Evolutionary conservation across 2,113 vertebrate genomes (phyloP), one percentile per base, ranked within the genome.

Genomic region (Puntigrus tetrazona): DNA sequence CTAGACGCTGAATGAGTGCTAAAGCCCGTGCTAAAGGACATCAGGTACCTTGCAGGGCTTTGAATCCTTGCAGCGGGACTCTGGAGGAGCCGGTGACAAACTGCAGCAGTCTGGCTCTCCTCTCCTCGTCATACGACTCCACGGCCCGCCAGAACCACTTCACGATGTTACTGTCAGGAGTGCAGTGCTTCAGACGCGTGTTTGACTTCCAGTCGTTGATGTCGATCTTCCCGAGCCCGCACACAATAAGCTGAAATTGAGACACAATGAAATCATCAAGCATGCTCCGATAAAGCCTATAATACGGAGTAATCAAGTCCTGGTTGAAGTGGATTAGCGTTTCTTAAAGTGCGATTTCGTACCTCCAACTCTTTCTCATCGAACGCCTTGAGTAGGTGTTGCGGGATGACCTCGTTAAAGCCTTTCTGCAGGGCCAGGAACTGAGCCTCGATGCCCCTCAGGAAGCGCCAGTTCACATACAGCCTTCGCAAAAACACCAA

Each of bases 91-190:
- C 98, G 0, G 98, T 99, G 91, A 99, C 98, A 1, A 99, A 99
- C 95, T 99, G 98, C 36, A 99, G 96, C 47, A 99, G 93, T 9
- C 98, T 92, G 0, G 98, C 98, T 87, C 98, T 90, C 79, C 97
- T 94, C 89, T 99, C 98, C 89, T 99, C 98, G 11, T 99, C 98
- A 7, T 98, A 99, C 0, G 96, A 94, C 93, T 99, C 98, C 93
- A 99, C 98, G 1, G 97, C 97, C 87, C 97, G 97, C 98, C 98
- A 99, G 95, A 99, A 99, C 98, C 98, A 99, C 87, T 98, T 98
- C 27, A 99, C 98, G 0, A 96, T 96, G 89, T 96, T 98, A 93
- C 96, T 99, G 90, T 99, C 98, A 0, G 96, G 91, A 0, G 97
- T 98, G 92, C 98, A 99, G 94, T 99, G 98, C 92, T 99, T 99